phyloP scores from a whole-genome alignment of 2,888 invertebrate species.

The Nemoura dubitans region DNA sequence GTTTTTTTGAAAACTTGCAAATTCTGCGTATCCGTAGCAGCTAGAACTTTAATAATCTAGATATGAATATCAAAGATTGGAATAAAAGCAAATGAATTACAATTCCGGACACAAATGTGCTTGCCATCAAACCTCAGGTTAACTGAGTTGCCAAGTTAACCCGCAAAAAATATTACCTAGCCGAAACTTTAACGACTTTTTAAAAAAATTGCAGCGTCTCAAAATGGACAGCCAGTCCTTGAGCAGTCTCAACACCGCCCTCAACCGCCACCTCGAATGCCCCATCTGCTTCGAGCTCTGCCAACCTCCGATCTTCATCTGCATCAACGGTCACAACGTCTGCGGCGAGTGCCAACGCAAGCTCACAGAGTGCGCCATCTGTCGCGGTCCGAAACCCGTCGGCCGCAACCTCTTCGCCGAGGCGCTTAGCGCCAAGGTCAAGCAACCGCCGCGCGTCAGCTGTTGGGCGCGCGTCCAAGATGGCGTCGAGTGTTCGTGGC shows the following conservation, averaged over 20 bases:
- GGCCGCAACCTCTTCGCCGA: conserved; percentile 1
- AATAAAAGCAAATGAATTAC: too few species aligned
- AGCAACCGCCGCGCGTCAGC: not conserved
- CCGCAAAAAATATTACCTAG: too few species aligned
- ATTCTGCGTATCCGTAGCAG: too few species aligned
- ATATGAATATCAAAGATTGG: too few species aligned
- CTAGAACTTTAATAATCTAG: too few species aligned
- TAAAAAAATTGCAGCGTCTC: too few species aligned
- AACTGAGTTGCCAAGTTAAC: too few species aligned
- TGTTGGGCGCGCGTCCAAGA: not conserved
- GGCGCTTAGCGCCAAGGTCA: not conserved
- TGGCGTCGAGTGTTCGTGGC: not conserved
- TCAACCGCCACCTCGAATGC: not conserved
- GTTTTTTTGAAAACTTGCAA: too few species aligned
- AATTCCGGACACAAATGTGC: too few species aligned
- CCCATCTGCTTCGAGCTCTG: not conserved
- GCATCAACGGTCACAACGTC: not conserved
- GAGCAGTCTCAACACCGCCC: not conserved
- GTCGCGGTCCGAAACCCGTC: not conserved
- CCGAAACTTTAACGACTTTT: too few species aligned
- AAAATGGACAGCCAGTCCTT: too few species aligned
- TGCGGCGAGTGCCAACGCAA: not conserved
- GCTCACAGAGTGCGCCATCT: not conserved
- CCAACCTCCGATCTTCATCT: not conserved
- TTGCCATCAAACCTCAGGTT: too few species aligned